These are phyloP conservation scores for Mayetiola destructor DNA, from an alignment of 2,888 invertebrate genomes.

Conservation along the genomic window DNA sequence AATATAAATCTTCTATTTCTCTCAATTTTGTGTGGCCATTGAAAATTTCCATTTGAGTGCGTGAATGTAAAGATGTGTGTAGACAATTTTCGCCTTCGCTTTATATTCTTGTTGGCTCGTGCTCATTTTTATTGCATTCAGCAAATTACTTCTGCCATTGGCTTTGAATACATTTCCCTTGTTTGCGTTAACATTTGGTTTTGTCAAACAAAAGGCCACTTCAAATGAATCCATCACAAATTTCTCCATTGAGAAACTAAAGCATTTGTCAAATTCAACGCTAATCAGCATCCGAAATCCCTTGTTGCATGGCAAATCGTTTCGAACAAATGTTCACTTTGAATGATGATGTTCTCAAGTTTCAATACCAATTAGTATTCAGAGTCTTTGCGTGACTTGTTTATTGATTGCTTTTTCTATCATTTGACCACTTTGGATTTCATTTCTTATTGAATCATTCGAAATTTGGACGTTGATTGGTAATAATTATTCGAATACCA, in stretches of 20 bases:
- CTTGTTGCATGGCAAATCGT: not conserved
- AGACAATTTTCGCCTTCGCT: no score
- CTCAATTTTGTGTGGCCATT: no score
- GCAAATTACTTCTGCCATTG: not conserved
- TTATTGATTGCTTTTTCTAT: no score
- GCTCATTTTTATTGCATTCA: no score
- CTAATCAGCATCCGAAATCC: constrained; percentile 4
- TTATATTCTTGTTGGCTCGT: no score
- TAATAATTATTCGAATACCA: no score
- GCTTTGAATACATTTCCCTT: not conserved
- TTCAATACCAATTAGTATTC: constrained; percentile 12
- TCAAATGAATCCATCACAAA: not conserved
- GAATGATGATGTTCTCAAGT: constrained; percentile 6
- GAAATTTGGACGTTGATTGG: no score
- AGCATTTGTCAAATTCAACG: constrained; percentile 9
- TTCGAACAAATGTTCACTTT: not conserved
- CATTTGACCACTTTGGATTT: no score
- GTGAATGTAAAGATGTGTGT: no score
- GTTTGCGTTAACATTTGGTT: not conserved
- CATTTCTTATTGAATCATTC: no score
- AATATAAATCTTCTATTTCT: no score
- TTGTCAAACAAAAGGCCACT: not conserved
- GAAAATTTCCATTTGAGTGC: no score
- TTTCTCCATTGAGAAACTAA: not conserved
- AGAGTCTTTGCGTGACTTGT: not conserved